These are phyloP conservation scores for Nasua narica DNA, from an alignment of 2,797 vertebrate genomes.

Conservation along the genomic window DNA sequence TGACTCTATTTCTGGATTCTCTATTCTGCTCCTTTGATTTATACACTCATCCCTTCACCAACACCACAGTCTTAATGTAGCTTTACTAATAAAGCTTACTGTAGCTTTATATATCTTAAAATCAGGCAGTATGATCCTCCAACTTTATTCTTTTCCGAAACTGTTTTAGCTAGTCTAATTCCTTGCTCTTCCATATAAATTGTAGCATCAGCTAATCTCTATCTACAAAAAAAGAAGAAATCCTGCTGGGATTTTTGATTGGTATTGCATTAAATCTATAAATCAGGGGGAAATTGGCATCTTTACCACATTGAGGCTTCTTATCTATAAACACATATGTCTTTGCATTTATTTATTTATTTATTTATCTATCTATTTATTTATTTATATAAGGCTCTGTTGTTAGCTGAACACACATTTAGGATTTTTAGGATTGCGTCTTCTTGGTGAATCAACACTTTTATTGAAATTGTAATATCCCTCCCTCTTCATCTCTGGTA, in stretches of 20 bases:
- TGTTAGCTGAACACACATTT: background rate
- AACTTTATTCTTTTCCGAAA: slow-evolving; percentile 9
- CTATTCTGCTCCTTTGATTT: background rate
- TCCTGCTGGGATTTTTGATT: background rate
- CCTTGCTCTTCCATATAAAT: background rate
- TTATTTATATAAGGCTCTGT: background rate
- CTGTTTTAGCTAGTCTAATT: background rate
- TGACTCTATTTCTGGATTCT: background rate
- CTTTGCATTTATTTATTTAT: background rate
- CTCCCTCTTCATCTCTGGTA: background rate
- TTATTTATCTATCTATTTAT: background rate
- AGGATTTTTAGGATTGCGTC: background rate
- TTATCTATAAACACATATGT: background rate
- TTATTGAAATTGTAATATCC: background rate
- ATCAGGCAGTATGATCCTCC: background rate
- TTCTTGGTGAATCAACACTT: background rate
- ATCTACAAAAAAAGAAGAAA: background rate
- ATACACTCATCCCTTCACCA: background rate
- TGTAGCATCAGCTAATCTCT: background rate
- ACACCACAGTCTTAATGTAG: background rate
- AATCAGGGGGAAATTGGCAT: background rate
- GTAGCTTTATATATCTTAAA: background rate
- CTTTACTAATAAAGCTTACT: background rate
- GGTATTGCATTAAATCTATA: slow-evolving; percentile 1
- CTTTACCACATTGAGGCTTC: background rate